These are phyloP conservation scores for Megamerina dolium DNA, from an alignment of 2,888 invertebrate genomes.

Conservation along the genomic window DNA sequence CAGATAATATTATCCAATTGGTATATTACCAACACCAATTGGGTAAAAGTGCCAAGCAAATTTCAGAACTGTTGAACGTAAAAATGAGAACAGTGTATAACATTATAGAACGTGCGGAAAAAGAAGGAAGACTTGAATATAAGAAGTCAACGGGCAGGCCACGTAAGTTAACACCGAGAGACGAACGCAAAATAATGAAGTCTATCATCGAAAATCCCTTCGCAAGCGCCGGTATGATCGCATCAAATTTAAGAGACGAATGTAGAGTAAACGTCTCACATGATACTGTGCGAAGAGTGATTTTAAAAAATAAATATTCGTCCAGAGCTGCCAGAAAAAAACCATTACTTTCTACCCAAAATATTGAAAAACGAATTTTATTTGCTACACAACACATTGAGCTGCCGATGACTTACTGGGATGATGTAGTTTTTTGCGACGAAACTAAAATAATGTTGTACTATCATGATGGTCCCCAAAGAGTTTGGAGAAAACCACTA, in stretches of 20 bases:
- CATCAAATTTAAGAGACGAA: neutral
- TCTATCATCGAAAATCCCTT: neutral
- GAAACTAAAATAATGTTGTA: slow-evolving; percentile 20
- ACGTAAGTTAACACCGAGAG: neutral
- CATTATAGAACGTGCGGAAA: slow-evolving; percentile 2
- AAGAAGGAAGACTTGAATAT: slow-evolving; percentile 1
- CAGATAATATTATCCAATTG: neutral
- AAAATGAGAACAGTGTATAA: slow-evolving; percentile 1
- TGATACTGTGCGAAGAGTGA: slow-evolving; percentile 2
- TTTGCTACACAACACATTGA: slow-evolving; percentile 6
- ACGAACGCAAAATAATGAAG: neutral
- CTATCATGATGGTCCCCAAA: slow-evolving; percentile 17
- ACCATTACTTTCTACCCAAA: neutral
- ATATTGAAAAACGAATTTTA: neutral
- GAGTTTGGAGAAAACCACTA: slow-evolving; percentile 16
- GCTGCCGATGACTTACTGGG: slow-evolving; percentile 3
- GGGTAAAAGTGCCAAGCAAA: neutral
- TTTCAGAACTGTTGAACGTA: neutral
- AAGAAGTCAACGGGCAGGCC: slow-evolving; percentile 2
- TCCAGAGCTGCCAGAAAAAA: slow-evolving; percentile 5
- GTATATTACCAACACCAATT: neutral
- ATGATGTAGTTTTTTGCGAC: slow-evolving; percentile 16
- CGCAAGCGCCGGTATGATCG: neutral
- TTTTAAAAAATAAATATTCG: neutral
- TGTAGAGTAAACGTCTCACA: slow-evolving; percentile 1